Evolutionary conservation across 2,797 vertebrate genomes (phyloP), one percentile per base, ranked within the genome.

Genomic region (Sylvia borin): DNA sequence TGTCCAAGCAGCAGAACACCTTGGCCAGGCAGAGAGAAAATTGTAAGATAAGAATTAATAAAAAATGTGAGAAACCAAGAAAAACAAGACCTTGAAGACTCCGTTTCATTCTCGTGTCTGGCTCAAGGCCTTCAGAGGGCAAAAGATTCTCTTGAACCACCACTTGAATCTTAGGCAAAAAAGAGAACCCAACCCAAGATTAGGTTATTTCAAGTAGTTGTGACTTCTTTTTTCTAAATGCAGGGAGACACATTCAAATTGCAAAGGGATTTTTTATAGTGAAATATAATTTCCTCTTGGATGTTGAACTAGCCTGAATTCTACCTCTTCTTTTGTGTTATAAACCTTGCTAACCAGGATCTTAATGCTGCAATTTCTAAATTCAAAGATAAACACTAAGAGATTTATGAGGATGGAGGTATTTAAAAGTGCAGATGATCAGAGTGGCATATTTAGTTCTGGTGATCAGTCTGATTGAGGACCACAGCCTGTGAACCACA

Each of bases 211-310:
- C 60, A 79, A 24, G 53, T 8, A 40, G 2, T 15, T 51, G 8
- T 38, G 51, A 1, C 3, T 22, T 66, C 47, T 73, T 29, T 92
- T 60, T 70, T 6, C 48, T 65, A 43, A 77, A 55, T 74, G 19
- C 5, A 54, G 13, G 18, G 73, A 61, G 22, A 43, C 24, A 50
- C 18, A 34, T 40, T 47, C 7, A 71, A 54, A 58, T 31, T 62
- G 5, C 2, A 12, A 20, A 4, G 4, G 5, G 2, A 18, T 2
- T 8, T 5, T 27, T 67, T n/a, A 7, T 9, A 51, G 24, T 45
- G 27, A 77, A 84, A 29, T 32, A 8, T 1, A 22, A 21, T 32
- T 26, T 55, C 32, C 12, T 71, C 13, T 42, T 57, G 13, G 3
- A 29, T 40, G 16, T 20, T 61, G 25, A 80, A 65, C 70, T 21